These are phyloP conservation scores for Drosophila lowei DNA, from an alignment of 1,140 invertebrate species.

Conservation along the genomic window DNA sequence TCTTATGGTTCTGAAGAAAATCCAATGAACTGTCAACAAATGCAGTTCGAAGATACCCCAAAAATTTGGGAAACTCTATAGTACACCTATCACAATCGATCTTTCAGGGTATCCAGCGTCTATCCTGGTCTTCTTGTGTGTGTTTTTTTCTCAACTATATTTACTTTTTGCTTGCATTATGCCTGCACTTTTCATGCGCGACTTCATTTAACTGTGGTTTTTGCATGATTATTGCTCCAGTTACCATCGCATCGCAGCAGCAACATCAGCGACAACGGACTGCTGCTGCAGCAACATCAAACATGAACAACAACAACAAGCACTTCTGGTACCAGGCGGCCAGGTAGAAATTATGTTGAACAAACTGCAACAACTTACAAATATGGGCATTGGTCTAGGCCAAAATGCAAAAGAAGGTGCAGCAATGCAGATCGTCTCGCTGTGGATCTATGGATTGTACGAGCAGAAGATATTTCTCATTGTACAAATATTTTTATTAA, in stretches of 20 bases:
- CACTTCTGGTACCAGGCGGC: slow-evolving; percentile 41
- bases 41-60: too few relatives aligned
- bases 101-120: too few relatives aligned
- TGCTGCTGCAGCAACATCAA: slow-evolving; percentile 20
- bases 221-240: slow-evolving; percentile 78
- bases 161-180: slow-evolving; percentile 36
- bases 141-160: slow-evolving; percentile 27
- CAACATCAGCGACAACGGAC: neutral
- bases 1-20: too few relatives aligned
- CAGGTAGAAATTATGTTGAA: slow-evolving; percentile 46
- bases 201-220: slow-evolving; percentile 75
- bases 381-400: slow-evolving; percentile 37
- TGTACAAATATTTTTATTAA: too few relatives aligned
- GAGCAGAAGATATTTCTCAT: slow-evolving; percentile 23
- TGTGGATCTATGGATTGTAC: slow-evolving; percentile 3
- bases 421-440: slow-evolving; percentile 34
- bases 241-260: slow-evolving; percentile 52
- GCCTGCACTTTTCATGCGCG: slow-evolving; percentile 66
- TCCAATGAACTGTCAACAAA: too few relatives aligned
- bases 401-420: slow-evolving; percentile 26
- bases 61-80: too few relatives aligned
- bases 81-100: too few relatives aligned
- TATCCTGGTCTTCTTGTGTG: neutral
- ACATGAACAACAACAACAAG: slow-evolving; percentile 25
- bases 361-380: slow-evolving; percentile 48